phyloP scores from a whole-genome alignment of 2,888 invertebrate genomes.

The Drosophila prolongata region DNA sequence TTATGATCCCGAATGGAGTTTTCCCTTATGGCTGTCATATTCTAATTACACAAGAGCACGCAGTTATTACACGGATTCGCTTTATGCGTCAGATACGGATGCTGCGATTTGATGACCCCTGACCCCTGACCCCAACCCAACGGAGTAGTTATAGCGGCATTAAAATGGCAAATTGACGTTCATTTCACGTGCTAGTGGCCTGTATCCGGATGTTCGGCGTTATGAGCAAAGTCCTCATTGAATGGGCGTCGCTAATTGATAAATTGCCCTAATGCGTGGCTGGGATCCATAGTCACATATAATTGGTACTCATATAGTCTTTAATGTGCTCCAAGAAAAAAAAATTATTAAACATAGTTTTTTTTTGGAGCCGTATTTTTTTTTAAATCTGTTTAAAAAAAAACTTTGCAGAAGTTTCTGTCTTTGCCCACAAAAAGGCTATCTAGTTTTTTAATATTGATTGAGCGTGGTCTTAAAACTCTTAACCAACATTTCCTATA shows the following conservation, averaged over 20 bases:
- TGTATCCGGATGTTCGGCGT: constrained; percentile 41
- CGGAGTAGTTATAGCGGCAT: constrained; percentile 38
- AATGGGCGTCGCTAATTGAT: constrained; percentile 79
- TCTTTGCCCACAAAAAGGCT: no score
- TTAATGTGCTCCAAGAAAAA: not conserved
- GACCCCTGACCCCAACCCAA: constrained; percentile 46
- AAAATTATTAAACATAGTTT: not conserved
- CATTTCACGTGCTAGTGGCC: constrained; percentile 66
- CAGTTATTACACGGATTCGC: constrained; percentile 66
- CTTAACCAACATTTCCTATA: no score
- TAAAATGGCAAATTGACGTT: constrained; percentile 67
- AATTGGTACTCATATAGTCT: not conserved
- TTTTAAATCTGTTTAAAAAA: not conserved
- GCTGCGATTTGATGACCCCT: constrained; percentile 61
- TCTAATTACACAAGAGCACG: constrained; percentile 76
- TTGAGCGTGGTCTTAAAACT: no score
- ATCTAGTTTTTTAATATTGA: no score
- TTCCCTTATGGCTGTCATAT: constrained; percentile 59
- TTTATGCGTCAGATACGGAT: constrained; percentile 20
- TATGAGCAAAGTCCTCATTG: constrained; percentile 49
- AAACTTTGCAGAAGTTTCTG: no score
- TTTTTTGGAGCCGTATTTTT: not conserved
- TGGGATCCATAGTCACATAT: constrained; percentile 34
- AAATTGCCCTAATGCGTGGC: constrained; percentile 69
- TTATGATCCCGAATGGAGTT: constrained; percentile 61